phyloP scores from a whole-genome alignment of 2,888 invertebrate genomes.

The Acanthoscelides obtectus region DNA sequence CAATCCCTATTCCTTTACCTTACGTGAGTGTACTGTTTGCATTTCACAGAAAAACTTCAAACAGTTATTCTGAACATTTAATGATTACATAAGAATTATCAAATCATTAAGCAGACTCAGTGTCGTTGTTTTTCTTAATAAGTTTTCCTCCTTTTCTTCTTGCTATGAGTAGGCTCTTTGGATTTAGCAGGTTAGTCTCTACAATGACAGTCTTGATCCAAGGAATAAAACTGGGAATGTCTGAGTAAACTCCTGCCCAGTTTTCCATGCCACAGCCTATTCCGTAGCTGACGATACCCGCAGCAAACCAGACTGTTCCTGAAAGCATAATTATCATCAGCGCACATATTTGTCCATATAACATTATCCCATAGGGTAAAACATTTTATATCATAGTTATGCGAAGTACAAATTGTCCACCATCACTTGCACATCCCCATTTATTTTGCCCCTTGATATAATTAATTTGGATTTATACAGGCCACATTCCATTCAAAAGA shows the following conservation, averaged over 20 bases:
- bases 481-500: too few species aligned
- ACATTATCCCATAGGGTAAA: too few species aligned
- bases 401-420: too few species aligned
- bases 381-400: too few species aligned
- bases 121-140: background rate
- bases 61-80: background rate
- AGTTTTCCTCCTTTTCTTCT: background rate
- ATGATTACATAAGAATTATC: background rate
- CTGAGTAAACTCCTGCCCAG: constrained; percentile 68
- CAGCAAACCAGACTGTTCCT: constrained; percentile 43
- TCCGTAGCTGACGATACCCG: constrained; percentile 68
- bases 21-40: too few species aligned
- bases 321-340: background rate
- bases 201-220: constrained; percentile 52
- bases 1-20: too few species aligned
- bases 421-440: too few species aligned
- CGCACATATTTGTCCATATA: too few species aligned
- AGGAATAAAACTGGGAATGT: constrained; percentile 54
- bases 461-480: too few species aligned
- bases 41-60: background rate
- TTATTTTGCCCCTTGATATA: too few species aligned
- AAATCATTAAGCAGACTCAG: background rate
- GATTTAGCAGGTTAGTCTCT: background rate
- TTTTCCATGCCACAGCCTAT: constrained; percentile 59
- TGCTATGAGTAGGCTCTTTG: background rate